phyloP scores from a whole-genome alignment of 2,888 invertebrate genomes.

The Drosophila yooni region DNA sequence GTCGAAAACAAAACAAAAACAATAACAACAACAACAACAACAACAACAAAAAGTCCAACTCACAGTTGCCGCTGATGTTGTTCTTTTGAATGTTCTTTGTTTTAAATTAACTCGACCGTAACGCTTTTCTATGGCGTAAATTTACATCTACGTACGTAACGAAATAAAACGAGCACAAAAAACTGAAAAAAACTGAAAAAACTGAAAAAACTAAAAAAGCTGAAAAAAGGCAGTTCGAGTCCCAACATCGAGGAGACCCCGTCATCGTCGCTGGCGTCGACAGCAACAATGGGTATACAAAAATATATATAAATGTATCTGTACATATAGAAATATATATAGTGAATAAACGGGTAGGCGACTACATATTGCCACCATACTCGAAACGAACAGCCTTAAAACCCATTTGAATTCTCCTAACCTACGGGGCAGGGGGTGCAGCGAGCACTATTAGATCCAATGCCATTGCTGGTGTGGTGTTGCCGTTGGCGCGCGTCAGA shows the following conservation, averaged over 20 bases:
- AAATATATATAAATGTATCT: constrained; percentile 14
- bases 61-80: constrained; percentile 73
- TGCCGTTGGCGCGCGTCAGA: constrained; percentile 74
- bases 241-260: constrained; percentile 73
- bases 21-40: constrained; percentile 38
- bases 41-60: constrained; percentile 57
- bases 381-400: constrained; percentile 28
- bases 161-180: constrained; percentile 66
- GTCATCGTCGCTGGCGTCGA: constrained; percentile 50
- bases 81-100: constrained; percentile 84
- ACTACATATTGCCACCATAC: constrained; percentile 11
- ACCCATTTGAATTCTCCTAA: constrained; percentile 60
- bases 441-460: constrained; percentile 52
- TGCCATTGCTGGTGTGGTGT: constrained; percentile 65
- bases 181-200: constrained; percentile 13
- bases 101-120: constrained; percentile 84
- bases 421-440: constrained; percentile 32
- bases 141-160: constrained; percentile 81
- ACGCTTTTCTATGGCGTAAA: constrained; percentile 85
- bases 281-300: constrained; percentile 68
- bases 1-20: constrained; percentile 26
- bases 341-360: constrained; percentile 18
- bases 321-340: constrained; percentile 27
- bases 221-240: constrained; percentile 48
- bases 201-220: constrained; percentile 22